phyloP scores from a whole-genome alignment of 2,797 vertebrate species.

The Sternarchorhynchus goeldii region DNA sequence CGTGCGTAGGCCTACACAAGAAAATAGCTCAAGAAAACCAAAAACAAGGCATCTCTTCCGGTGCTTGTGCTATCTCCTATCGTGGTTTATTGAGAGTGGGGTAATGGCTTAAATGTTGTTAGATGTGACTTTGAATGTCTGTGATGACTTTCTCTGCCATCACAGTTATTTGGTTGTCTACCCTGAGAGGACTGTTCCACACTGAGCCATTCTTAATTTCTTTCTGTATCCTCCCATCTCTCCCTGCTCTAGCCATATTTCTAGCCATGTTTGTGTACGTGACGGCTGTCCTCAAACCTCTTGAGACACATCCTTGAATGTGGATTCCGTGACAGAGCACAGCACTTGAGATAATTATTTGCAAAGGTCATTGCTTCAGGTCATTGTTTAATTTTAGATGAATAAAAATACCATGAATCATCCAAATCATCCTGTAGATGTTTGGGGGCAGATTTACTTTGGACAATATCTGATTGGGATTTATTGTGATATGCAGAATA shows the following conservation, averaged over 20 bases:
- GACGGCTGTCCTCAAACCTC: constrained; percentile 16
- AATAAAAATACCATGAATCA: constrained; percentile 11
- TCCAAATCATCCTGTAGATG: background rate
- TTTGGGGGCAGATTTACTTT: background rate
- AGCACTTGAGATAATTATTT: constrained; percentile 6
- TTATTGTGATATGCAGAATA: no score
- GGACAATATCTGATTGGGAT: no score
- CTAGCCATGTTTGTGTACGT: constrained; percentile 29
- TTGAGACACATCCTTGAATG: constrained; percentile 8
- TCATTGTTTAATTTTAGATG: background rate
- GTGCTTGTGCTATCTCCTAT: background rate
- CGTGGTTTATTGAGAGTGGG: constrained; percentile 15
- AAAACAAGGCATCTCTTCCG: constrained; percentile 22
- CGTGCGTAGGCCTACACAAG: constrained; percentile 33
- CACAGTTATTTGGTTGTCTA: no score
- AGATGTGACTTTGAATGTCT: no score
- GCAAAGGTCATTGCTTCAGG: constrained; percentile 1
- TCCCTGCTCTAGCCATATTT: constrained; percentile 14
- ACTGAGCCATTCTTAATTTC: no score
- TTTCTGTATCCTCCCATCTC: background rate
- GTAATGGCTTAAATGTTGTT: no score
- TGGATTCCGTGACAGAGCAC: background rate
- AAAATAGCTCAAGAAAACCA: constrained; percentile 25
- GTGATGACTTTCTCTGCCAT: no score
- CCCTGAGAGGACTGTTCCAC: no score